A percentile compares a stretch with the other conserved stretches of the same genome.
These are phyloP conservation scores for Crypturellus undulatus DNA, from an alignment of 2,113 vertebrate species.

Conservation along the genomic window DNA sequence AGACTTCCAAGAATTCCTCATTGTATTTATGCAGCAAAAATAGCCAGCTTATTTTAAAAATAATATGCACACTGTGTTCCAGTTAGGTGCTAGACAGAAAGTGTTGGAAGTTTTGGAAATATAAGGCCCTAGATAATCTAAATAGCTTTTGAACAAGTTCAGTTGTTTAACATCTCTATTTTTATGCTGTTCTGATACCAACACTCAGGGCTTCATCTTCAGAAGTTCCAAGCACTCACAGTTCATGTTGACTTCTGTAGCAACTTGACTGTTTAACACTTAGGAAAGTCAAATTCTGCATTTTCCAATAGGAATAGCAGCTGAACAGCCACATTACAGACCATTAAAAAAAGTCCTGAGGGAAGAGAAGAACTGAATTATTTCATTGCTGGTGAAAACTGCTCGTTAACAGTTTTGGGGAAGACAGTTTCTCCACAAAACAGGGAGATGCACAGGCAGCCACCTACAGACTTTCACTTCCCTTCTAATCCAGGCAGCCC, in stretches of 20 bases:
- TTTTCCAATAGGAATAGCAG: background rate
- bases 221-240: conserved; percentile 32
- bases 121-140: background rate
- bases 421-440: background rate
- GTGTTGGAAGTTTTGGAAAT: conserved; percentile 20
- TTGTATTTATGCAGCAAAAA: background rate
- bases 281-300: conserved; percentile 43
- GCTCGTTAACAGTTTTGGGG: background rate
- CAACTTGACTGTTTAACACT: background rate
- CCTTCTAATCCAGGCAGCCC: background rate
- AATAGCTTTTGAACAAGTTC: background rate
- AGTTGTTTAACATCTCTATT: background rate
- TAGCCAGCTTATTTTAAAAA: background rate
- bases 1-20: background rate
- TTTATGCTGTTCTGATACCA: background rate
- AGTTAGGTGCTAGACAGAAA: background rate
- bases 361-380: background rate
- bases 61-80: background rate
- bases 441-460: background rate
- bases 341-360: background rate
- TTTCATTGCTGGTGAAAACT: background rate
- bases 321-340: background rate
- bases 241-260: background rate
- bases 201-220: background rate
- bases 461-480: background rate